Base-by-base conservation (phyloP, 2,797 vertebrate species). In the Bovichtus variegatus region DNA sequence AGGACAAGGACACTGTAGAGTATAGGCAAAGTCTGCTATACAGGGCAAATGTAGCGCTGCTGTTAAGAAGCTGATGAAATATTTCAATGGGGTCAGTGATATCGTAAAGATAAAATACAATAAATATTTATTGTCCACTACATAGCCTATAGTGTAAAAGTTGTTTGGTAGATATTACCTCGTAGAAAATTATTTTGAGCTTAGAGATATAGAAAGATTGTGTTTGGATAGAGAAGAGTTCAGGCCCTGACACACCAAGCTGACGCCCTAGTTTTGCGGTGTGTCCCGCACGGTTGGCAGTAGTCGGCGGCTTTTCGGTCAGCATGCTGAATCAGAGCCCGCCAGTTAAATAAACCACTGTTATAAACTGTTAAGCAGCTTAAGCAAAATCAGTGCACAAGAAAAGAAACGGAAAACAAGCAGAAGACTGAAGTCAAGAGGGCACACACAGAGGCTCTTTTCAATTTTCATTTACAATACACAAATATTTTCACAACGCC, bases 1-100 rank as follows among this genome's bases (percentile, higher is more conserved):
- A 87, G 74, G 44, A 74, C 71, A 76, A 49, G 62, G 40, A 82
- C n/a, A 44, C 18, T 58, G 41, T 2, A 69, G 29, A 21, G 38
- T 40, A 12, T 15, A 60, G 13, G 46, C 13, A 74, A 66, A 53
- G 36, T 57, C 7, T 29, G 27, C 21, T 49, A 50, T 27, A 67
- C 13, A 62, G 11, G 12, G 72, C 19, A 72, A 43, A 67, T 68
- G 36, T 1, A 36, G 16, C 1, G 3, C 5, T 12, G 8, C 9
- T 58, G 54, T 54, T 23, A 74, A 21, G 15, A 58, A 47, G 34
- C 34, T n/a, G 11, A 6, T 27, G 34, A 43, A 41, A 38, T 29
- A 50, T 54, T 13, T 44, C 11, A 29, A 18, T 65, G 18, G 29
- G 44, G 53, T 21, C 9, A 46, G 27, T 41, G 15, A 27, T 5